phyloP scores from a whole-genome alignment of 2,888 invertebrate species.

The Acronicta alni region DNA sequence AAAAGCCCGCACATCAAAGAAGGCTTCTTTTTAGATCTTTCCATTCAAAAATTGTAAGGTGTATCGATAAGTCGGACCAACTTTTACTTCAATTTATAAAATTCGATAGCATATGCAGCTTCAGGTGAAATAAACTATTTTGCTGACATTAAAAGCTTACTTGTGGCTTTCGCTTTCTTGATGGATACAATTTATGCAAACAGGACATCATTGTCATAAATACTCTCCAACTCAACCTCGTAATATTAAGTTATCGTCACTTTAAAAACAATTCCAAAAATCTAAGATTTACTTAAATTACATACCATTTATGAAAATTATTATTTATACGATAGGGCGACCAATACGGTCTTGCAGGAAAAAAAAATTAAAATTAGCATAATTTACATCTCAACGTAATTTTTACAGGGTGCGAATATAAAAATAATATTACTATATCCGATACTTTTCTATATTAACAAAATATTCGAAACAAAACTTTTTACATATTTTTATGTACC shows the following conservation, averaged over 20 bases:
- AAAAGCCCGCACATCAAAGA: not conserved
- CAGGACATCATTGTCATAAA: constrained; percentile 44
- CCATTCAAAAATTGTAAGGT: too few relatives aligned
- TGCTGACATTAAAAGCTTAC: constrained; percentile 24
- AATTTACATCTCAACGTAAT: constrained; percentile 44
- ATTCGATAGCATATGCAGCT: not conserved
- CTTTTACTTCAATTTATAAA: not conserved
- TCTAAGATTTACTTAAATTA: constrained; percentile 58
- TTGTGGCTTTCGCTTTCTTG: constrained; percentile 44
- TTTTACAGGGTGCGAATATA: constrained; percentile 41
- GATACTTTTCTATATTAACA: constrained; percentile 18
- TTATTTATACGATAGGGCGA: constrained; percentile 44
- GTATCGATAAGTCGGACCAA: too few relatives aligned
- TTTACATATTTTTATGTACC: constrained; percentile 30
- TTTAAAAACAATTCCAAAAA: constrained; percentile 63
- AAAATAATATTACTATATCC: constrained; percentile 45
- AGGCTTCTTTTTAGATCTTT: too few relatives aligned
- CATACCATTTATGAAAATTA: constrained; percentile 44
- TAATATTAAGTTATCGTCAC: constrained; percentile 49
- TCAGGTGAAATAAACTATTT: not conserved
- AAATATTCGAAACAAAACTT: constrained; percentile 41
- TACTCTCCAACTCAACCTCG: constrained; percentile 52
- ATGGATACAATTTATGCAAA: constrained; percentile 34
- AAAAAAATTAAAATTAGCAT: constrained; percentile 26
- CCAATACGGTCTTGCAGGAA: constrained; percentile 46